phyloP scores from a whole-genome alignment of 1,140 invertebrate genomes.

The Anthonomus grandis region DNA sequence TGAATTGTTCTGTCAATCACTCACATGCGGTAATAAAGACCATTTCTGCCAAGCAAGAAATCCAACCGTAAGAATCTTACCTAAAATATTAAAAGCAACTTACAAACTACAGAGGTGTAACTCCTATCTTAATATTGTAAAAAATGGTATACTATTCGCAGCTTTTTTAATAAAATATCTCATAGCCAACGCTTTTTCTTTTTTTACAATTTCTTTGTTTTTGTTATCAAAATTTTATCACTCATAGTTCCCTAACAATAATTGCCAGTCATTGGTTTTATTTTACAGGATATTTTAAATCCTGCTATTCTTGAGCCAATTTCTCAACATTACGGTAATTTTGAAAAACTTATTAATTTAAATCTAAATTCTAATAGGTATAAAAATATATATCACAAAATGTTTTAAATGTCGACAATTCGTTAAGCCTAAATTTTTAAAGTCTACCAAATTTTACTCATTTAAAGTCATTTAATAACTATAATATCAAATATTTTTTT shows the following conservation, averaged over 20 bases:
- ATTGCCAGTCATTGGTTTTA: conserved; percentile 13
- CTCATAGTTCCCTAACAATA: conserved; percentile 34
- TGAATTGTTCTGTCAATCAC: conserved; percentile 29
- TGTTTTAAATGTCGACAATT: conserved; percentile 30
- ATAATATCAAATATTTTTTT: conserved; percentile 9
- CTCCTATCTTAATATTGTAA: conserved; percentile 20
- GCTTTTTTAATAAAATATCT: conserved; percentile 33
- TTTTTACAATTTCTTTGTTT: conserved; percentile 26
- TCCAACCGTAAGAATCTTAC: background rate
- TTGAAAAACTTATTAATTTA: conserved; percentile 15
- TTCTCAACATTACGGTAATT: conserved; percentile 6
- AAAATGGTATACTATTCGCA: conserved; percentile 37
- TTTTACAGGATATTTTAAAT: background rate
- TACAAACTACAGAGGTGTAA: conserved; percentile 26
- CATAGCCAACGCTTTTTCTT: conserved; percentile 23
- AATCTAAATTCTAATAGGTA: conserved; percentile 28
- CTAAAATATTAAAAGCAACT: conserved; percentile 13
- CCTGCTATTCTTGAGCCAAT: conserved; percentile 26
- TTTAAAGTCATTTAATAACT: conserved; percentile 17
- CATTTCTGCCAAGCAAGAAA: conserved; percentile 24
- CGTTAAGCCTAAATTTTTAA: conserved; percentile 17
- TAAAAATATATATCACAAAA: conserved; percentile 47
- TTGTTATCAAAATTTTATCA: conserved; percentile 36
- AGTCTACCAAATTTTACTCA: conserved; percentile 18
- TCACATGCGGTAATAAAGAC: conserved; percentile 13